A percentile compares a stretch with the other conserved stretches of the same genome.
Evolutionary conservation across 2,888 invertebrate genomes (phyloP).

Genomic region (Yponomeuta plumbellus): DNA sequence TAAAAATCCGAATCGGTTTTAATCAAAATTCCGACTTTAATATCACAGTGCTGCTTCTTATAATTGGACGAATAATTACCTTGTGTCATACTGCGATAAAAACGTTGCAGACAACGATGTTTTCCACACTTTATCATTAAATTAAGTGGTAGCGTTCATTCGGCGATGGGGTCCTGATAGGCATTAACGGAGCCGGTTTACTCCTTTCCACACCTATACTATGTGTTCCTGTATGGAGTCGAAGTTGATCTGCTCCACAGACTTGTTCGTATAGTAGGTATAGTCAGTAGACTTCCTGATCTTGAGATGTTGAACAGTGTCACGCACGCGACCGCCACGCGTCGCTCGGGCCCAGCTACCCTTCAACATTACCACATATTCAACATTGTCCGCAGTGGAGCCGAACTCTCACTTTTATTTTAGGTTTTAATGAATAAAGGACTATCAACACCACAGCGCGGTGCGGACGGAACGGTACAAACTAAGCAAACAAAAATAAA

Average conservation of each 20-base stretch:
- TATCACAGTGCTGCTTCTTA: slow-evolving; percentile 52
- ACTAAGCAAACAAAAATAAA: no score
- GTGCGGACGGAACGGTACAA: no score
- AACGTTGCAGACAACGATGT: slow-evolving; percentile 35
- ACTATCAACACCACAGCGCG: no score
- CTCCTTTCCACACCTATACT: not conserved
- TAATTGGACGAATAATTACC: slow-evolving; percentile 62
- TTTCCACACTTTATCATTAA: slow-evolving; percentile 41
- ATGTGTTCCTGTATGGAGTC: not conserved
- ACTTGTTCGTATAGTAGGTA: not conserved
- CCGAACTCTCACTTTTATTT: not conserved
- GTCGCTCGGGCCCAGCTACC: not conserved
- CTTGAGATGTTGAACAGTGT: not conserved
- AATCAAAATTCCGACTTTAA: slow-evolving; percentile 68
- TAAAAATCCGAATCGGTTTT: slow-evolving; percentile 66
- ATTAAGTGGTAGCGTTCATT: slow-evolving; percentile 29
- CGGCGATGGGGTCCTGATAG: slow-evolving; percentile 17
- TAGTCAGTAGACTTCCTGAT: not conserved
- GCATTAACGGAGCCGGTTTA: slow-evolving; percentile 8
- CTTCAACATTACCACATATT: not conserved
- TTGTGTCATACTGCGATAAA: slow-evolving; percentile 52
- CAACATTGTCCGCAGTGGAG: not conserved
- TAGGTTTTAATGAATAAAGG: no score
- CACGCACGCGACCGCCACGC: slow-evolving; percentile 22
- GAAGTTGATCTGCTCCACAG: not conserved